Percentiles rank a stretch among this genome's conserved stretches.
Conservation (phyloP, 2,113 vertebrate genomes). For the Eptesicus fuscus region DNA sequence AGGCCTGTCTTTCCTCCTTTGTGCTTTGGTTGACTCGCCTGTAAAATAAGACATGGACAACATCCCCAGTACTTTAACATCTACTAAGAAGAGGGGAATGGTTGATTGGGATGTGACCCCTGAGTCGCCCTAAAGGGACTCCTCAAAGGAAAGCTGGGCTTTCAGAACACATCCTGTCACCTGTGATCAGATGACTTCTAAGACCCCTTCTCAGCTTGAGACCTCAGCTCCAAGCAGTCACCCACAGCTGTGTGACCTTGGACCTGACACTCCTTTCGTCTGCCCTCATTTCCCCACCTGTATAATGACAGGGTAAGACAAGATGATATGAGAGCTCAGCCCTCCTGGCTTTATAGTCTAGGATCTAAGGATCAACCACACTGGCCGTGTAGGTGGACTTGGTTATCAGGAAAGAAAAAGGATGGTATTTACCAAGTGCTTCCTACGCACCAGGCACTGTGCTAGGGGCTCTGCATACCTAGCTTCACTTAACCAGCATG, state of each 20-base stretch:
- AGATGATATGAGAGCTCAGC: not conserved
- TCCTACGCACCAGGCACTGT: not conserved
- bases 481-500: not conserved
- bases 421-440: not conserved
- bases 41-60: not conserved
- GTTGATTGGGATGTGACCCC: not conserved
- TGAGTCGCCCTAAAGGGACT: no score
- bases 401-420: not conserved
- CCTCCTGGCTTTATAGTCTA: not conserved
- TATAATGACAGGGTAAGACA: not conserved
- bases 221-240: not conserved
- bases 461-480: accelerated
- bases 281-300: not conserved
- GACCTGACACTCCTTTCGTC: not conserved
- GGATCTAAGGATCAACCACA: not conserved
- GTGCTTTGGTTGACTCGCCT: not conserved
- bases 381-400: not conserved
- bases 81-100: not conserved
- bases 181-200: not conserved
- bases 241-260: not conserved
- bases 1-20: not conserved
- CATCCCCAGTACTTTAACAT: not conserved
- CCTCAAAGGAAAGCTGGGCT: not conserved
- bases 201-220: not conserved
- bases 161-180: not conserved